Evolutionary conservation across 35 echinoderm and acorn worm genomes (phyloP).

Genomic region (Ophioderma brevispina): DNA sequence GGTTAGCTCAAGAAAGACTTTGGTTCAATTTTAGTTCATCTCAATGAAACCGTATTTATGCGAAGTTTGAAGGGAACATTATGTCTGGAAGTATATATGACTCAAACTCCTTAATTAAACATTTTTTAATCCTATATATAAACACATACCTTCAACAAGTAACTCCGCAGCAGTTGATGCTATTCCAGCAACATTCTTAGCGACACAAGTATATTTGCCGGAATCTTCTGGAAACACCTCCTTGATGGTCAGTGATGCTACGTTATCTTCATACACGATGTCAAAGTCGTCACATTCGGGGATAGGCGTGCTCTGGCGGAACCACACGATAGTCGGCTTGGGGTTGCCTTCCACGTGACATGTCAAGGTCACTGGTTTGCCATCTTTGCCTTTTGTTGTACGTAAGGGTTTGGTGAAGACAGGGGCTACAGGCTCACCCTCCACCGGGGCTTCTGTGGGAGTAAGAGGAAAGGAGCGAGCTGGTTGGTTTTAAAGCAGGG

Average conservation of each 20-base stretch:
- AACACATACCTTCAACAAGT: constrained; percentile 92
- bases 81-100: no score
- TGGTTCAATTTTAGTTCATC: no score
- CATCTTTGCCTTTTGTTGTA: constrained; percentile 83
- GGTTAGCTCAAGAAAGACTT: no score
- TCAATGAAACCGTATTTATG: no score
- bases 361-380: constrained; percentile 65
- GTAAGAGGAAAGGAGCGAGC: no score
- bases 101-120: no score
- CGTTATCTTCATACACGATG: constrained; percentile 64
- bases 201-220: constrained; percentile 97
- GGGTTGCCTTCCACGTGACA: constrained; percentile 88
- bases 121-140: no score
- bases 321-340: constrained; percentile 90
- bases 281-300: constrained; percentile 87
- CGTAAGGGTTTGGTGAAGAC: constrained; percentile 73
- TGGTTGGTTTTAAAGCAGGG: no score
- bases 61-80: no score
- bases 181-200: constrained; percentile 89
- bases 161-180: constrained; percentile 86
- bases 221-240: constrained; percentile 96
- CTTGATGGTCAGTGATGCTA: constrained; percentile 62
- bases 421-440: constrained; percentile 71
- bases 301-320: constrained; percentile 93
- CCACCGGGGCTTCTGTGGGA: constrained; percentile 55